phyloP scores from a whole-genome alignment of 2,888 invertebrate genomes.

The Panzeria rudis region DNA sequence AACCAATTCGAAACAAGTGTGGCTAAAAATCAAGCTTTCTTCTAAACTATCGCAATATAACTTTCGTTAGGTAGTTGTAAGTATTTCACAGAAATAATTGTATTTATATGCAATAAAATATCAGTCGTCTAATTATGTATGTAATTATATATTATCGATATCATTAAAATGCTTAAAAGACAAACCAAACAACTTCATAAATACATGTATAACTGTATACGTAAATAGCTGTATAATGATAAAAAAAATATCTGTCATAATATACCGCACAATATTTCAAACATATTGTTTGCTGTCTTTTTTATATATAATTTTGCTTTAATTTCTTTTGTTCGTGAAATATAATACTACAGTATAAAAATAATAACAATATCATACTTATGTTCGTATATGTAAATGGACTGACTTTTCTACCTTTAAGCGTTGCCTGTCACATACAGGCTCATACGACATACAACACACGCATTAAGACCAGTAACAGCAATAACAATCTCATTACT shows the following conservation, averaged over 20 bases:
- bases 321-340: constrained; percentile 55
- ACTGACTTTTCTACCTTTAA: neutral
- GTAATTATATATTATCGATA: constrained; percentile 33
- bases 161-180: constrained; percentile 6
- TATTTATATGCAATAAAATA: constrained; percentile 53
- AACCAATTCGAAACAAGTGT: too few relatives aligned
- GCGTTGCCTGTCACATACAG: neutral
- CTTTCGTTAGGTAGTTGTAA: too few relatives aligned
- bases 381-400: neutral
- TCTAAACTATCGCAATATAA: too few relatives aligned
- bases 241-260: constrained; percentile 56
- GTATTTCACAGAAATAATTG: neutral
- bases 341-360: constrained; percentile 57
- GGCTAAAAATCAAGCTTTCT: too few relatives aligned
- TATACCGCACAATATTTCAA: constrained; percentile 28
- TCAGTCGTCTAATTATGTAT: constrained; percentile 27
- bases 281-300: neutral
- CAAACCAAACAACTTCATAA: neutral
- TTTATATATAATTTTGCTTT: neutral
- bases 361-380: constrained; percentile 61
- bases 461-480: constrained; percentile 42
- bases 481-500: constrained; percentile 70
- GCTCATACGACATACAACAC: neutral
- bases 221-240: constrained; percentile 19
- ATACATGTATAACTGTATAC: neutral